Percentiles rank a stretch among this genome's conserved stretches.
These are phyloP conservation scores for Propsilocerus akamusi DNA, from an alignment of 1,140 invertebrate genomes.

Conservation along the genomic window DNA sequence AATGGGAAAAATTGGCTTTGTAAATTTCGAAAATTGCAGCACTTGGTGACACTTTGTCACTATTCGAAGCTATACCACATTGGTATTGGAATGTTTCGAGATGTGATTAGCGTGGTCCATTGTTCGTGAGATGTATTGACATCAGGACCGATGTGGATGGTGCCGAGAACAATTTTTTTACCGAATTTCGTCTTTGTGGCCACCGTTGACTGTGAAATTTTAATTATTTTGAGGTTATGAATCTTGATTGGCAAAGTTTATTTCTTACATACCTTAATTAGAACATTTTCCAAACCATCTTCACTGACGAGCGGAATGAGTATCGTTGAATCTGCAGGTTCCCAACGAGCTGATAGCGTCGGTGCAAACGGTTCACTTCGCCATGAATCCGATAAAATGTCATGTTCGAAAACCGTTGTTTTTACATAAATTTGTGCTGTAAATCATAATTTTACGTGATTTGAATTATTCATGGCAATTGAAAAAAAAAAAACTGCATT, in stretches of 20 bases:
- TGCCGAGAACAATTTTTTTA: slow-evolving; percentile 34
- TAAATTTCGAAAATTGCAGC: no score
- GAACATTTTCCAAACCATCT: slow-evolving; percentile 15
- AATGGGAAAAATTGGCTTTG: no score
- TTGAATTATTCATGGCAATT: not conserved
- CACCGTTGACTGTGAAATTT: slow-evolving; percentile 10
- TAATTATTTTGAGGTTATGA: not conserved
- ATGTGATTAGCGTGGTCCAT: slow-evolving; percentile 26
- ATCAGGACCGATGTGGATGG: slow-evolving; percentile 28
- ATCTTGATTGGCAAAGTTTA: not conserved
- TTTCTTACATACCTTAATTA: slow-evolving; percentile 8
- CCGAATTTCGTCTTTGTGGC: slow-evolving; percentile 25
- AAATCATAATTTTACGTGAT: slow-evolving; percentile 13
- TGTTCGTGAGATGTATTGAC: slow-evolving; percentile 26
- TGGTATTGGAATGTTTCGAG: slow-evolving; percentile 23
- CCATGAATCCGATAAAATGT: slow-evolving; percentile 50
- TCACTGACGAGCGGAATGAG: slow-evolving; percentile 14
- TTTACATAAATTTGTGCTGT: slow-evolving; percentile 49
- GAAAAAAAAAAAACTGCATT: not conserved
- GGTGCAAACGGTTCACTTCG: slow-evolving; percentile 52
- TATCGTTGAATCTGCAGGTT: slow-evolving; percentile 26
- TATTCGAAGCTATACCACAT: slow-evolving; percentile 27
- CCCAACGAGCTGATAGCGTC: slow-evolving; percentile 40
- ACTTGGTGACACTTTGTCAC: no score
- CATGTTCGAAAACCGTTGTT: slow-evolving; percentile 47